Conservation (phyloP, 2,113 vertebrate species). For the Syrmaticus mikado region DNA sequence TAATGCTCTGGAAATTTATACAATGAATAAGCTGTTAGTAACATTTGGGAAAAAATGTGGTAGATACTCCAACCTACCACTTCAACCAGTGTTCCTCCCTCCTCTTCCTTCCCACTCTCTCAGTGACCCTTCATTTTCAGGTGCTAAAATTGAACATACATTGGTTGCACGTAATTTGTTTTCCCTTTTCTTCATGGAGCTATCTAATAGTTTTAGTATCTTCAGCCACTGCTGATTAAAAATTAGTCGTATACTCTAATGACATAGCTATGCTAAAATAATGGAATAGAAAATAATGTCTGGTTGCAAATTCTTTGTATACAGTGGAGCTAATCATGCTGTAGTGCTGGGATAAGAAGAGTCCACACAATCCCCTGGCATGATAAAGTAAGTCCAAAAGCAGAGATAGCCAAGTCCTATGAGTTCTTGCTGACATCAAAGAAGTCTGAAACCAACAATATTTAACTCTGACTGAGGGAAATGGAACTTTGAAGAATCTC, state of each 20-base stretch:
- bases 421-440: neutral
- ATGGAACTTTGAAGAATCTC: neutral
- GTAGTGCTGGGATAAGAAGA: neutral
- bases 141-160: neutral
- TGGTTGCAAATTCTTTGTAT: constrained; percentile 22
- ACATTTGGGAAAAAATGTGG: rapidly evolving
- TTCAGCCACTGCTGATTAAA: constrained; percentile 13
- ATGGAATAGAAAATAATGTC: neutral
- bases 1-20: neutral
- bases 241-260: neutral
- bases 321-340: neutral
- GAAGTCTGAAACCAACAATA: neutral
- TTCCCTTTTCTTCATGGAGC: neutral
- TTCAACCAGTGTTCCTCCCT: neutral
- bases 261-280: neutral
- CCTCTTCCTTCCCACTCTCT: neutral
- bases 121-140: neutral
- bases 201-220: neutral
- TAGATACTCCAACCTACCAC: neutral
- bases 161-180: constrained; percentile 7
- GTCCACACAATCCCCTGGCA: neutral
- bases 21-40: neutral
- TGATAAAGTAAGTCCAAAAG: neutral
- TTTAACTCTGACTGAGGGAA: neutral
- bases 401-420: neutral